Evolutionary conservation across 2,113 vertebrate genomes (phyloP).

Genomic region (Psilopogon haemacephalus): DNA sequence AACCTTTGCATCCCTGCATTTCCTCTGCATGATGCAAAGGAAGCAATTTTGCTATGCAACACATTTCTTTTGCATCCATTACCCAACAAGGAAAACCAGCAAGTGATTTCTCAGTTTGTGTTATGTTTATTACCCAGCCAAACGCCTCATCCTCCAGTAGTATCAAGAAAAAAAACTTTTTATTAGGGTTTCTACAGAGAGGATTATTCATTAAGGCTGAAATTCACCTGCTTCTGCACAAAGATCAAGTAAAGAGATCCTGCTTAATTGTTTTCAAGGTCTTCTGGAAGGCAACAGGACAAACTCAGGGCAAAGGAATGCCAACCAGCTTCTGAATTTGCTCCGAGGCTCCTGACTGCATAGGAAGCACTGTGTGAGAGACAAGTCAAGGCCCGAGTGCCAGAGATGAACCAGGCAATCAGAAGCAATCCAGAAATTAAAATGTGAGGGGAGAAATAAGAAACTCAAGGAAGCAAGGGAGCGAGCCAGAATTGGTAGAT

Average conservation of each 20-base stretch:
- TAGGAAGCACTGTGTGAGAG: background rate
- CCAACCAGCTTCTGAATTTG: background rate
- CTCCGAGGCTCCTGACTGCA: background rate
- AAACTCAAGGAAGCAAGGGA: background rate
- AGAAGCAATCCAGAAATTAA: background rate
- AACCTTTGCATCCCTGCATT: background rate
- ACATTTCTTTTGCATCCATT: conserved; percentile 20
- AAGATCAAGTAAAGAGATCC: background rate
- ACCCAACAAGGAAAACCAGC: background rate
- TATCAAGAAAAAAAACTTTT: conserved; percentile 33
- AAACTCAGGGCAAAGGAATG: background rate
- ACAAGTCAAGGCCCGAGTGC: background rate
- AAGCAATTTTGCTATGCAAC: conserved; percentile 26
- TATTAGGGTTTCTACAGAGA: conserved; percentile 34
- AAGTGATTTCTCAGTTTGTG: conserved; percentile 9
- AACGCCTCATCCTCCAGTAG: background rate
- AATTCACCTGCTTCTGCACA: background rate
- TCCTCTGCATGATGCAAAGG: background rate
- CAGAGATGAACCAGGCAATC: background rate
- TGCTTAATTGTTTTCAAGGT: conserved; percentile 30
- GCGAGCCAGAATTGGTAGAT: rapidly evolving
- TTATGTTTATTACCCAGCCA: conserved; percentile 31
- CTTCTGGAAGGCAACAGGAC: background rate
- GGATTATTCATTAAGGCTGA: conserved; percentile 4
- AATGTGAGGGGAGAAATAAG: background rate